A percentile compares a stretch with the other conserved stretches of the same genome.
Conservation (phyloP, 2,797 vertebrate species). For the Chelidonichthys spinosus region DNA sequence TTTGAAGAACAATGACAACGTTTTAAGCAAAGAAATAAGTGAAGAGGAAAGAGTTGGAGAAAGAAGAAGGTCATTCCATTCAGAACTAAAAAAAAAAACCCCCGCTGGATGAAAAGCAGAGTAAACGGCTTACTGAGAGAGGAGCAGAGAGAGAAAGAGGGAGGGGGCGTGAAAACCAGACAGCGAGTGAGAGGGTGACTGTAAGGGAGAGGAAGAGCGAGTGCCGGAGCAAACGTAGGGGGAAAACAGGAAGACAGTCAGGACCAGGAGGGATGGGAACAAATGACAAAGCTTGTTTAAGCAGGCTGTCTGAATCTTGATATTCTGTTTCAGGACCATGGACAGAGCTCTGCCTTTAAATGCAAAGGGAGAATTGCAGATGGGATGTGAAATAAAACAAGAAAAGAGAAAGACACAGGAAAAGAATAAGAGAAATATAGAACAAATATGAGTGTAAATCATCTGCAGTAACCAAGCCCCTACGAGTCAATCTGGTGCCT, state of each 20-base stretch:
- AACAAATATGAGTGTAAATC: not conserved
- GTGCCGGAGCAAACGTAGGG: constrained; percentile 25
- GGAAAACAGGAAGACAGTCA: constrained; percentile 9
- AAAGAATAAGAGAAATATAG: not conserved
- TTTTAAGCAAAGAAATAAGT: constrained; percentile 39
- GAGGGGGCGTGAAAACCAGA: constrained; percentile 55
- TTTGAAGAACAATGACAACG: constrained; percentile 45
- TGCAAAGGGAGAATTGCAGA: not conserved
- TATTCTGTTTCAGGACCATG: constrained; percentile 72
- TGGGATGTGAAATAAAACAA: not conserved
- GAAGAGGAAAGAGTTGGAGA: constrained; percentile 42
- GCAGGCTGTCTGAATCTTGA: constrained; percentile 20
- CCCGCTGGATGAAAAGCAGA: constrained; percentile 49
- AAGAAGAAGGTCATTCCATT: constrained; percentile 58
- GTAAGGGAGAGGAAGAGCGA: constrained; percentile 44
- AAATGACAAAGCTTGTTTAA: constrained; percentile 39
- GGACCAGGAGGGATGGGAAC: constrained; percentile 16
- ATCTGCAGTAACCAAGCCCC: not conserved
- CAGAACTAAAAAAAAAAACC: constrained; percentile 44
- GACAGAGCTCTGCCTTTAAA: constrained; percentile 61
- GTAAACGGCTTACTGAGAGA: constrained; percentile 51
- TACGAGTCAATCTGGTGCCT: not conserved
- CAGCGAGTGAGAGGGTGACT: constrained; percentile 43
- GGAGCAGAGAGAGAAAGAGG: constrained; percentile 29
- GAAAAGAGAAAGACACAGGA: not conserved